Evolutionary conservation across 2,797 vertebrate species (phyloP).

Genomic region (Catamblyrhynchus diadema): DNA sequence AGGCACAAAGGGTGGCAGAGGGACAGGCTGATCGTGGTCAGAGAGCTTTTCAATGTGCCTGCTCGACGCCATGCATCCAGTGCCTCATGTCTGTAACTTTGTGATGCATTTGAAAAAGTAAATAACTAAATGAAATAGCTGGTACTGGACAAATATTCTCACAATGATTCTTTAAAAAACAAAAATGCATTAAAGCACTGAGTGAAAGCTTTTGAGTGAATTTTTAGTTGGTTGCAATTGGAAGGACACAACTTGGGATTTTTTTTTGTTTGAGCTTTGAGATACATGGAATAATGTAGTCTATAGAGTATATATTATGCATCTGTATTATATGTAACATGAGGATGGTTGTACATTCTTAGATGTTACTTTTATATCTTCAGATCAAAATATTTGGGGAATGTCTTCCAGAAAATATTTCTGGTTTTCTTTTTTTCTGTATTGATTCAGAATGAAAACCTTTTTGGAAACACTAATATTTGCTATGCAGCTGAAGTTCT

Average conservation of each 20-base stretch:
- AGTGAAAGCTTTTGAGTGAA: neutral
- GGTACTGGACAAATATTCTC: neutral
- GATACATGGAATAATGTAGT: neutral
- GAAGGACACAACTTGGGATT: neutral
- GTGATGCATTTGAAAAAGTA: neutral
- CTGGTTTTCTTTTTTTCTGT: neutral
- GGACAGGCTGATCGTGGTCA: neutral
- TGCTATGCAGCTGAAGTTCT: neutral
- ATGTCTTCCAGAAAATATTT: neutral
- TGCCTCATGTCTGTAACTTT: neutral
- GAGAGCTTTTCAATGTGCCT: neutral
- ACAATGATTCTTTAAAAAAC: neutral
- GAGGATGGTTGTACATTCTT: neutral
- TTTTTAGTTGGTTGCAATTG: neutral
- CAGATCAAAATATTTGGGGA: neutral
- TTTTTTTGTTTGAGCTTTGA: neutral
- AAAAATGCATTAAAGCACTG: neutral
- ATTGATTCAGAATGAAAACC: neutral
- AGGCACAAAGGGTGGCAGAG: neutral
- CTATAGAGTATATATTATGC: neutral
- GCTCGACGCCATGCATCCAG: accelerated
- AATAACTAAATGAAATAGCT: neutral
- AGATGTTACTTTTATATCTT: neutral
- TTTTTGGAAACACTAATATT: neutral
- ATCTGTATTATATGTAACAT: neutral